Percentiles rank a stretch among this genome's conserved stretches.
Conservation (phyloP, 1,140 invertebrate genomes). For the Agraylea sexmaculata region DNA sequence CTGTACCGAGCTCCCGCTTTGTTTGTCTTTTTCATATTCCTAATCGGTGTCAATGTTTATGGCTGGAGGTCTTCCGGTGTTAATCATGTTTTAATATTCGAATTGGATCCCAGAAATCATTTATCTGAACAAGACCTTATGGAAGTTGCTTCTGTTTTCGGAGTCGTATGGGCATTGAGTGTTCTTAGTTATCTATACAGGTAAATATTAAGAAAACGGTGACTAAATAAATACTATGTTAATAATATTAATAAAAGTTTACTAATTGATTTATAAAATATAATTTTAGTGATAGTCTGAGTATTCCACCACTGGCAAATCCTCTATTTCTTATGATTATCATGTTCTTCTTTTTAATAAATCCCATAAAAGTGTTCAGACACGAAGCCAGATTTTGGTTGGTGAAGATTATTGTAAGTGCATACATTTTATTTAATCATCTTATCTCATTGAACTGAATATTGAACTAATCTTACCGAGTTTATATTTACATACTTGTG, state of each 20-base stretch:
- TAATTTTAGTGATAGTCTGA: conserved; percentile 71
- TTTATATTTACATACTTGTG: conserved; percentile 6
- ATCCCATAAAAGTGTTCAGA: conserved; percentile 86
- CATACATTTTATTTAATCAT: conserved; percentile 6
- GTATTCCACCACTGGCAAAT: conserved; percentile 83
- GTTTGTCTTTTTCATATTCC: conserved; percentile 85
- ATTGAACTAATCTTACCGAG: too few species aligned
- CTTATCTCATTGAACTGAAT: not conserved
- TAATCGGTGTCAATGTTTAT: conserved; percentile 95
- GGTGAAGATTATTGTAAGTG: conserved; percentile 60
- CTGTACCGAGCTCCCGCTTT: conserved; percentile 89
- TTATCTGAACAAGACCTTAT: conserved; percentile 92
- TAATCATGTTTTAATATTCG: conserved; percentile 98
- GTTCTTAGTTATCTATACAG: conserved; percentile 69
- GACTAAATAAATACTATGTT: too few species aligned
- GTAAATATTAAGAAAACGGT: too few species aligned
- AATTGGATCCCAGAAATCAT: conserved; percentile 95
- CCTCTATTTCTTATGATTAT: conserved; percentile 76
- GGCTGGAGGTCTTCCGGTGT: conserved; percentile 98
- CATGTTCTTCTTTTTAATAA: conserved; percentile 82
- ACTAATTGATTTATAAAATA: too few species aligned
- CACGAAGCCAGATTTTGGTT: conserved; percentile 85
- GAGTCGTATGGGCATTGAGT: conserved; percentile 88
- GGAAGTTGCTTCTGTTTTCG: conserved; percentile 89
- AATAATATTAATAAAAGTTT: too few species aligned